These are phyloP conservation scores for Nephrotoma guestfalica DNA, from an alignment of 2,888 invertebrate genomes.

Conservation along the genomic window DNA sequence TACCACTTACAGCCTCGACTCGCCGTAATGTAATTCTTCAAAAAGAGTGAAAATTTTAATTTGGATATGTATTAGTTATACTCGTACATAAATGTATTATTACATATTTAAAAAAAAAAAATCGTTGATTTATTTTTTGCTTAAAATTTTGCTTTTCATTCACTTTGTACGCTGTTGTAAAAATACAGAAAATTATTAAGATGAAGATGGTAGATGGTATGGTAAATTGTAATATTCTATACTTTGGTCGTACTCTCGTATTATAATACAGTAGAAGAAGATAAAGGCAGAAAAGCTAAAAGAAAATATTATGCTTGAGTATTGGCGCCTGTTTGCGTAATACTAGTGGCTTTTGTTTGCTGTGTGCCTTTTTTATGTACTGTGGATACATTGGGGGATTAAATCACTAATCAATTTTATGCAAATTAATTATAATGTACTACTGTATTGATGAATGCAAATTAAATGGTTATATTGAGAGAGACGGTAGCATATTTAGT, in stretches of 20 bases:
- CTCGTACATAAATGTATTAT: neutral
- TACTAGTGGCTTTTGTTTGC: neutral
- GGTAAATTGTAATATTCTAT: neutral
- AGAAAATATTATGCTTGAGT: neutral
- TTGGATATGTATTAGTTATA: neutral
- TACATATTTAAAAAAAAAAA: neutral
- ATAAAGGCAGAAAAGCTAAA: neutral
- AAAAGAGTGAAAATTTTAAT: neutral
- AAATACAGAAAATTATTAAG: neutral
- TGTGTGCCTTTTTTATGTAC: neutral
- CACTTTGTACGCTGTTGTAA: neutral
- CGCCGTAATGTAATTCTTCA: neutral
- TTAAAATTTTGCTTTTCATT: neutral
- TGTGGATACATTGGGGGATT: neutral
- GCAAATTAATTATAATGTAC: neutral
- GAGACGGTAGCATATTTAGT: neutral
- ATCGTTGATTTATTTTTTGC: neutral
- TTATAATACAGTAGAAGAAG: neutral
- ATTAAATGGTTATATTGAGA: neutral
- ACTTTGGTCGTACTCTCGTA: neutral
- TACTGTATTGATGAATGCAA: neutral
- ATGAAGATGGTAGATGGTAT: neutral
- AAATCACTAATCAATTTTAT: slow-evolving; percentile 2
- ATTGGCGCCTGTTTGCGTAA: slow-evolving; percentile 1
- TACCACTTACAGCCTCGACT: neutral